Conservation (phyloP, 2,797 vertebrate genomes). For the Bradypodion ventrale region DNA sequence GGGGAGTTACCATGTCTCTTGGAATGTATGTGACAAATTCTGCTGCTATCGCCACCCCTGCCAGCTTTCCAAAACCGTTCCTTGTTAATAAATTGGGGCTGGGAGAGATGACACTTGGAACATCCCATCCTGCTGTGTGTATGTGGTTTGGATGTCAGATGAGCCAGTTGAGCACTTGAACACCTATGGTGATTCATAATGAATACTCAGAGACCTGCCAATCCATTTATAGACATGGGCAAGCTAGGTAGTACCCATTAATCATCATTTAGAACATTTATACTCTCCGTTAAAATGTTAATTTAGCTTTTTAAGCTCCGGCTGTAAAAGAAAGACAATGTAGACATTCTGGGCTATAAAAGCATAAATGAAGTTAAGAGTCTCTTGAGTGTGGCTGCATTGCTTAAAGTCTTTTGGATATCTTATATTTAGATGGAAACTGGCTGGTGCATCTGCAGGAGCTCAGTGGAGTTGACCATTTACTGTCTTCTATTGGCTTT, state of each 20-base stretch:
- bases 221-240: conserved; percentile 79
- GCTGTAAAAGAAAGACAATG: conserved; percentile 68
- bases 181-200: conserved; percentile 81
- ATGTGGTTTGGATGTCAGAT: conserved; percentile 71
- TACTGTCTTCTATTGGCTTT: conserved; percentile 53
- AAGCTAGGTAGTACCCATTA: conserved; percentile 78
- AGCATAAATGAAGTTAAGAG: conserved; percentile 56
- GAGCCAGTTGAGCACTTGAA: conserved; percentile 68
- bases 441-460: background rate
- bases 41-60: background rate
- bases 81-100: background rate
- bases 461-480: conserved; percentile 19
- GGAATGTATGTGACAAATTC: background rate
- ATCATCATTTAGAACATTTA: conserved; percentile 78
- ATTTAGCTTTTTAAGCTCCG: conserved; percentile 79
- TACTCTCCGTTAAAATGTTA: conserved; percentile 78
- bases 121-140: background rate
- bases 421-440: conserved; percentile 54
- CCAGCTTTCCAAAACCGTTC: too few species aligned
- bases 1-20: background rate
- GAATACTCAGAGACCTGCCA: conserved; percentile 81
- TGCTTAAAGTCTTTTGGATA: conserved; percentile 65
- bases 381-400: conserved; percentile 54
- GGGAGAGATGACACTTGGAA: too few species aligned
- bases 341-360: conserved; percentile 54